phyloP scores from a whole-genome alignment of 2,113 vertebrate species.

The Nanger granti region DNA sequence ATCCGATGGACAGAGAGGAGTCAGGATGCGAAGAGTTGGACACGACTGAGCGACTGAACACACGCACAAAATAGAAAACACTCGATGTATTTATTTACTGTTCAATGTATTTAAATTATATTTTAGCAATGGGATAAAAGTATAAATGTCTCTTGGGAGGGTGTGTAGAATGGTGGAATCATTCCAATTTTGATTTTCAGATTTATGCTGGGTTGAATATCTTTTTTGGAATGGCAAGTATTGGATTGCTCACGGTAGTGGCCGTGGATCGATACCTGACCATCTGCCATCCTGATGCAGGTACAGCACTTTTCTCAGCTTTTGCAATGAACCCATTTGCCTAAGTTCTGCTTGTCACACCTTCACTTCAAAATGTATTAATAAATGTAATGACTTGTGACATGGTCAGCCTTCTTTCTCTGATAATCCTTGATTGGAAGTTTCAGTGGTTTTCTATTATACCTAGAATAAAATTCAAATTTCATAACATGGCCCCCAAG shows the following conservation, averaged over 20 bases:
- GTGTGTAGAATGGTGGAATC: background rate
- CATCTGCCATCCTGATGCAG: constrained; percentile 90
- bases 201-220: constrained; percentile 97
- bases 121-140: background rate
- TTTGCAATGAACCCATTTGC: background rate
- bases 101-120: background rate
- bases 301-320: constrained; percentile 73
- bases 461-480: background rate
- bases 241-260: constrained; percentile 94
- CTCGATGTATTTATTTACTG: background rate
- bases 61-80: background rate
- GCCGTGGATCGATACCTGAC: constrained; percentile 93
- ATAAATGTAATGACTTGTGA: background rate
- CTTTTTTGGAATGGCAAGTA: constrained; percentile 99
- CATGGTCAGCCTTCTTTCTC: background rate
- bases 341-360: background rate
- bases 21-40: background rate
- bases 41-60: background rate
- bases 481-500: background rate
- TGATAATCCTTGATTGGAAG: background rate
- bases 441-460: background rate
- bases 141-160: background rate
- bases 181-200: constrained; percentile 76
- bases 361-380: background rate
- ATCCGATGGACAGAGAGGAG: background rate